Percentiles rank a stretch among this genome's conserved stretches.
These are phyloP conservation scores for Meganola albula DNA, from an alignment of 2,888 invertebrate species.

Conservation along the genomic window DNA sequence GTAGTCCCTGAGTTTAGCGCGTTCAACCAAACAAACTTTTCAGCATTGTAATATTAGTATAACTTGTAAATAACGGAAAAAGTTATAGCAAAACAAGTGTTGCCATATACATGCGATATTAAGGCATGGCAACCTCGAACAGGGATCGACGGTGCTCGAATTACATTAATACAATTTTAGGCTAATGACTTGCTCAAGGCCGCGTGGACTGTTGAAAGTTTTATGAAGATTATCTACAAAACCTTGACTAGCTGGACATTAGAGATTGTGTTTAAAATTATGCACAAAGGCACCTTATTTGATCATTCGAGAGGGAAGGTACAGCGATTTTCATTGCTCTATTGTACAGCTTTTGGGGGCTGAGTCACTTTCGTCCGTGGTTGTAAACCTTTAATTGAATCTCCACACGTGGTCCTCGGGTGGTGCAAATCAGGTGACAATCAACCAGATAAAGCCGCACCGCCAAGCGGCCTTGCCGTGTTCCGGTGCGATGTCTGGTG, in stretches of 20 bases:
- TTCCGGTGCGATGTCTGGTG: too few relatives aligned
- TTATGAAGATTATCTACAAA: constrained; percentile 10
- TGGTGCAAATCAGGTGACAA: too few relatives aligned
- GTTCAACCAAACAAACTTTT: background rate
- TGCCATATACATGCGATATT: constrained; percentile 28
- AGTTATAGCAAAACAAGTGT: constrained; percentile 8
- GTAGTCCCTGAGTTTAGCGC: background rate
- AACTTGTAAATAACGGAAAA: background rate
- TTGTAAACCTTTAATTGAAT: too few relatives aligned
- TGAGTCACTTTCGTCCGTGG: too few relatives aligned
- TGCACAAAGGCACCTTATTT: too few relatives aligned
- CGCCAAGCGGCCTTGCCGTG: too few relatives aligned
- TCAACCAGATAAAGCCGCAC: too few relatives aligned
- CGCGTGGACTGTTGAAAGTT: constrained; percentile 10
- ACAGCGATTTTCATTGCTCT: too few relatives aligned
- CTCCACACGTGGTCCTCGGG: too few relatives aligned
- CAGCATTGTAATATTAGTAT: background rate
- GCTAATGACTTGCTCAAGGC: constrained; percentile 27
- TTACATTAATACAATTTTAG: constrained; percentile 31
- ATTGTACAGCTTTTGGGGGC: too few relatives aligned
- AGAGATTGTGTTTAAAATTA: background rate
- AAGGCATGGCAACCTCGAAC: constrained; percentile 20
- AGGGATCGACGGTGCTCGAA: constrained; percentile 16
- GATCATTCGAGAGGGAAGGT: too few relatives aligned
- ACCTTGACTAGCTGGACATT: background rate